These are phyloP conservation scores for Lacanobia wlatinum DNA, from an alignment of 2,888 invertebrate species.

Conservation along the genomic window DNA sequence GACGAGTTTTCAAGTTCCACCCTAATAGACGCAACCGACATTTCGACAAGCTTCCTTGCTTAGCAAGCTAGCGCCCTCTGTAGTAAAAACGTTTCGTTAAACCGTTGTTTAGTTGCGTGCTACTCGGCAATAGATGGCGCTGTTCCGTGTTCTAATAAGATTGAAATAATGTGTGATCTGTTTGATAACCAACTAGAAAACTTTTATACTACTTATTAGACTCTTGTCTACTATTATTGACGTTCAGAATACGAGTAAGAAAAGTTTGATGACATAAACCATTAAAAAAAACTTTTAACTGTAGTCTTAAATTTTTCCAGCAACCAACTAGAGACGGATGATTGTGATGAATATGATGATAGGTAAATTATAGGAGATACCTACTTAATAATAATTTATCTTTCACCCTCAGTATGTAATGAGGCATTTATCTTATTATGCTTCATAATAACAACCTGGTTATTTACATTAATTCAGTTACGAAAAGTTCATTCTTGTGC, in stretches of 20 bases:
- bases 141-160: conserved; percentile 63
- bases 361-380: too few species aligned
- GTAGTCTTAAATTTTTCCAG: too few species aligned
- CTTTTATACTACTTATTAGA: too few species aligned
- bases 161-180: not conserved
- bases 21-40: not conserved
- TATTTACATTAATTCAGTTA: too few species aligned
- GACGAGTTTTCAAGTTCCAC: not conserved
- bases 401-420: too few species aligned
- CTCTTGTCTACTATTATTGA: not conserved
- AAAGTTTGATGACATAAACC: too few species aligned
- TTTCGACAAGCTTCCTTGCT: conserved; percentile 14
- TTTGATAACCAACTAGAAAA: not conserved
- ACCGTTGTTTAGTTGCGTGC: conserved; percentile 61
- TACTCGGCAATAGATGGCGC: conserved; percentile 84
- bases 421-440: too few species aligned
- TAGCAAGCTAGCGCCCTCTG: conserved; percentile 75
- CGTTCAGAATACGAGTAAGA: not conserved
- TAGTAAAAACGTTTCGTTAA: conserved; percentile 43
- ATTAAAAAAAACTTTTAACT: too few species aligned
- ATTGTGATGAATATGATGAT: too few species aligned
- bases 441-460: too few species aligned
- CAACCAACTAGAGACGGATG: too few species aligned
- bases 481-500: not conserved
- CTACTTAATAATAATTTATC: too few species aligned